Evolutionary conservation across 2,113 vertebrate species (phyloP), one percentile per base, ranked within the genome.

Genomic region (Machaerirhynchus nigripectus): DNA sequence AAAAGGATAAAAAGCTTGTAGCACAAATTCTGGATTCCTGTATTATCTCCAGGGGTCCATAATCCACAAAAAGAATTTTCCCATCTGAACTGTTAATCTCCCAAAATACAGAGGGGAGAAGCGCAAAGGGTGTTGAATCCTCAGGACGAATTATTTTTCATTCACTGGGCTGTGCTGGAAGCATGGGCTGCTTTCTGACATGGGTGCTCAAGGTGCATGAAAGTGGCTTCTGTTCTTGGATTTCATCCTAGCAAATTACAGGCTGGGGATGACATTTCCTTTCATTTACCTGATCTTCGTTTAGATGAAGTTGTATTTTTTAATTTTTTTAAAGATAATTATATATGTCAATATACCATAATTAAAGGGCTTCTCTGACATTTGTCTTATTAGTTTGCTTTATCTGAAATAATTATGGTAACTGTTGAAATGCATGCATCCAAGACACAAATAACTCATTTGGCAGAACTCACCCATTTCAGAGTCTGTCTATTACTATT

Each of bases 31-130:
- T 69, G 44, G 30, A 63, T 89, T 91, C 69, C 74, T 91, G 60
- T 77, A 24, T 35, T 78, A 37, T 86, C 83, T 90, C 83, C 73
- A 93, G 87, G 64, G 73, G 39, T 83, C 55, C 20, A 82, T 96
- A 93, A 97, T 95, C 65, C 70, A 82, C 26, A 40, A 63, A 86
- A 92, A 74, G 13, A 30, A 37, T 76, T 81, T 87, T 87, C 73
- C 55, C 39, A 77, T 94, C 93, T 90, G 57, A 96, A 63, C 50
- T 93, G 60, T 30, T 95, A 75, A 87, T 79, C 68, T 87, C 79
- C 7, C 30, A 91, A 95, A 74, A 67, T 33, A 79, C 33, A 69
- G 42, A 21, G 7, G 16, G 39, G 2, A 84, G 40, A 77, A 68
- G 31, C 44, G 26, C 69, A 46, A 52, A 83, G 6, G 23, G 18